Conservation (phyloP, 2,113 vertebrate species). For the Romanogobio albipinnatus region DNA sequence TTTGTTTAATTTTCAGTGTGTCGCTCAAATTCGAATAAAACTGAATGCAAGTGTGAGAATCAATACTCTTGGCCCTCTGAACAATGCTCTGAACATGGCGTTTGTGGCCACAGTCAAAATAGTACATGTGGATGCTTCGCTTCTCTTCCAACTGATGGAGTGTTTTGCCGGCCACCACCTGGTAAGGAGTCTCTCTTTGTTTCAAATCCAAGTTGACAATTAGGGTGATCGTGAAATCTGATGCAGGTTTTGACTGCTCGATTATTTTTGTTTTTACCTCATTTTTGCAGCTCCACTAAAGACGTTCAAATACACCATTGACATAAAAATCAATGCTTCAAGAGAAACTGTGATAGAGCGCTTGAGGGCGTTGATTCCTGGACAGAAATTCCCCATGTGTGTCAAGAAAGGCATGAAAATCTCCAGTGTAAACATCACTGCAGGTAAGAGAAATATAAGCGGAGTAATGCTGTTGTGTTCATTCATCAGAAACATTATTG, state of each 20-base stretch:
- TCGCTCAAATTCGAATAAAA: background rate
- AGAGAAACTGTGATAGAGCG: background rate
- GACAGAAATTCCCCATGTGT: background rate
- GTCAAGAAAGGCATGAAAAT: background rate
- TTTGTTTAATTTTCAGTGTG: background rate
- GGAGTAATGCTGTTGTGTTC: background rate
- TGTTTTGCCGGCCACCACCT: background rate
- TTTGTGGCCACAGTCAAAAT: background rate
- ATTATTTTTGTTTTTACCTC: fast-evolving
- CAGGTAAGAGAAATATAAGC: background rate
- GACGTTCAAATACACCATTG: background rate
- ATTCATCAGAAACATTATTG: too few relatives aligned
- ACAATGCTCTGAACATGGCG: background rate
- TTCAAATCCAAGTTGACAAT: too few relatives aligned
- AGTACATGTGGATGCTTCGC: background rate
- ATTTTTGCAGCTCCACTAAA: background rate
- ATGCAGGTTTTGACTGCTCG: background rate
- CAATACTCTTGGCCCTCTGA: background rate
- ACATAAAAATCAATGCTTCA: slow-evolving; percentile 14
- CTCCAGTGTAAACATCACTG: background rate
- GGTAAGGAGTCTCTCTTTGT: background rate
- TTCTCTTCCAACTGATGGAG: background rate
- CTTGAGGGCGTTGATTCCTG: background rate
- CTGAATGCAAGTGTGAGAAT: background rate
- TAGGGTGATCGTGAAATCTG: too few relatives aligned